phyloP scores from a whole-genome alignment of 2,888 invertebrate genomes.

The Parelbella ahira region DNA sequence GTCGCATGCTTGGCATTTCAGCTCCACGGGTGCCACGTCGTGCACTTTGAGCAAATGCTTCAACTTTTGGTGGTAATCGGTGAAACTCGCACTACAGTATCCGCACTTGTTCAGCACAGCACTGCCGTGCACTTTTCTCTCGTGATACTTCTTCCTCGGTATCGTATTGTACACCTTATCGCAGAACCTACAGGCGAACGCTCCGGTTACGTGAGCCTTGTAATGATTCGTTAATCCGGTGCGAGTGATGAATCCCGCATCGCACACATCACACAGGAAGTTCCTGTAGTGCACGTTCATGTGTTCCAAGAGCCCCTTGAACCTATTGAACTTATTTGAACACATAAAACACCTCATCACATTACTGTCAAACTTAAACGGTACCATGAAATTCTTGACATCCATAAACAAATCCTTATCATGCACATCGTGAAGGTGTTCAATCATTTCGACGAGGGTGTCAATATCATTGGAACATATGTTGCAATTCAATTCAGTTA shows the following conservation, averaged over 20 bases:
- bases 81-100: conserved; percentile 32
- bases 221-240: conserved; percentile 29
- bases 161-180: conserved; percentile 22
- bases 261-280: conserved; percentile 44
- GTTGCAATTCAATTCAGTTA: conserved; percentile 46
- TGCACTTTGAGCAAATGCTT: conserved; percentile 37
- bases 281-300: conserved; percentile 50
- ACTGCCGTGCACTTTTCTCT: conserved; percentile 35
- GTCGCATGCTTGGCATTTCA: conserved; percentile 42
- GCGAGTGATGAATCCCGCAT: conserved; percentile 38
- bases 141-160: conserved; percentile 16
- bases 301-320: conserved; percentile 46
- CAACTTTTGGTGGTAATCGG: conserved; percentile 25
- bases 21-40: conserved; percentile 28
- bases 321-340: conserved; percentile 39
- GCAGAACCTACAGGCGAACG: conserved; percentile 22
- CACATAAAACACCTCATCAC: conserved; percentile 50
- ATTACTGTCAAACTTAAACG: conserved; percentile 53
- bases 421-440: conserved; percentile 42
- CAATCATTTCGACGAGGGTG: conserved; percentile 41
- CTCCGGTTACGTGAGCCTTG: conserved; percentile 18
- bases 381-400: conserved; percentile 48
- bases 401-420: conserved; percentile 39
- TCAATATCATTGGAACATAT: conserved; percentile 41
- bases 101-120: conserved; percentile 47